These are phyloP conservation scores for Poeciliopsis occidentalis DNA, from an alignment of 2,113 vertebrate species.

Conservation along the genomic window DNA sequence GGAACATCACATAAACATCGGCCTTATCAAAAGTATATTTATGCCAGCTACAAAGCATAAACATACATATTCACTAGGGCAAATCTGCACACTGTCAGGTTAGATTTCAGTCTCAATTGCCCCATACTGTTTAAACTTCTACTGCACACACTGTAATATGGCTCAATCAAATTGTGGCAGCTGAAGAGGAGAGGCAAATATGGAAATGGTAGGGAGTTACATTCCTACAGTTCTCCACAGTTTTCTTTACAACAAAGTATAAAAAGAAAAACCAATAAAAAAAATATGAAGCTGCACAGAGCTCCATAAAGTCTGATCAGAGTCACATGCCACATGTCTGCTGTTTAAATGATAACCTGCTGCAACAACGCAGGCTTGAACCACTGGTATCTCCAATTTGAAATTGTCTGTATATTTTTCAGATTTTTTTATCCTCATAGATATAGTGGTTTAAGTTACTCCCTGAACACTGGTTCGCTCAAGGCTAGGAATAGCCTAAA, in stretches of 20 bases:
- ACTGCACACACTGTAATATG: constrained; percentile 54
- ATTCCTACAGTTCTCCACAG: constrained; percentile 69
- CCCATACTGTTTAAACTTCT: constrained; percentile 33
- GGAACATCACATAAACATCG: constrained; percentile 40
- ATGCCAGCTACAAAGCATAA: constrained; percentile 35
- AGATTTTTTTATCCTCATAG: constrained; percentile 55
- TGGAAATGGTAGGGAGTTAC: constrained; percentile 56
- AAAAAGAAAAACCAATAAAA: constrained; percentile 23
- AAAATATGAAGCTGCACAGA: constrained; percentile 34
- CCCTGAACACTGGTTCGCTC: constrained; percentile 79
- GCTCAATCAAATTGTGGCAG: constrained; percentile 65
- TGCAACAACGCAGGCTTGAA: constrained; percentile 36
- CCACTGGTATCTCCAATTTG: constrained; percentile 48
- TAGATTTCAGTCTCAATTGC: constrained; percentile 34
- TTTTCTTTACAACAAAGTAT: constrained; percentile 65
- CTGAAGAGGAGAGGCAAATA: constrained; percentile 53
- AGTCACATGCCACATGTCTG: constrained; percentile 44
- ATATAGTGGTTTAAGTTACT: constrained; percentile 82
- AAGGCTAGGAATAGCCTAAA: constrained; percentile 75
- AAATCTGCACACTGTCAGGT: constrained; percentile 45
- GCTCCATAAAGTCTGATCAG: constrained; percentile 43
- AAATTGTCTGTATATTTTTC: constrained; percentile 36
- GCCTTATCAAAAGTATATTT: constrained; percentile 41
- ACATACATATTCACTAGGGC: constrained; percentile 46
- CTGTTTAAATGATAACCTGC: constrained; percentile 48